Conservation (phyloP, 2,888 invertebrate species). For the Volucella inanis region DNA sequence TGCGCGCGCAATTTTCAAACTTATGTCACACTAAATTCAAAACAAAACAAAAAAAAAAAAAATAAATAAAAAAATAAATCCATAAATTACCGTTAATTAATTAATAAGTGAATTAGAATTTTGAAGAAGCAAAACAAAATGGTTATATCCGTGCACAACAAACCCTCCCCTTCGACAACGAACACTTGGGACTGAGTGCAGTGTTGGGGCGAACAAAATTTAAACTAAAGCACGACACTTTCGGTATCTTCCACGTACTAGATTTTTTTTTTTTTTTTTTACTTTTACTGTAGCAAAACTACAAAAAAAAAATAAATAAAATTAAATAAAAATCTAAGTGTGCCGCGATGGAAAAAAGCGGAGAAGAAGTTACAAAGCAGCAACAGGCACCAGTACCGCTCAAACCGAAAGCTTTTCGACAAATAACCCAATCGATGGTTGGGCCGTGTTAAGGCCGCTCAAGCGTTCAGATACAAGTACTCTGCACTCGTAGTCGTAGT, state of each 20-base stretch:
- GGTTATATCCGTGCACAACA: slow-evolving; percentile 21
- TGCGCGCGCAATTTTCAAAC: slow-evolving; percentile 13
- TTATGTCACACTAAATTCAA: slow-evolving; percentile 18
- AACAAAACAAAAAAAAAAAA: slow-evolving; percentile 8
- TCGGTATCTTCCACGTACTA: slow-evolving; percentile 41
- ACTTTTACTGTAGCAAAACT: not conserved
- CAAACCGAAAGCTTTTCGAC: slow-evolving; percentile 81
- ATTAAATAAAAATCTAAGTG: slow-evolving; percentile 45
- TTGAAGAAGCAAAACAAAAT: slow-evolving; percentile 13
- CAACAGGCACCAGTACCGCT: slow-evolving; percentile 79
- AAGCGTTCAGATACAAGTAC: slow-evolving; percentile 33
- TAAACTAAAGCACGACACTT: slow-evolving; percentile 28
- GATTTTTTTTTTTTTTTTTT: not conserved
- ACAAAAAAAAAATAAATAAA: slow-evolving; percentile 18
- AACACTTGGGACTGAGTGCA: slow-evolving; percentile 33
- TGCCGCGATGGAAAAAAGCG: slow-evolving; percentile 67
- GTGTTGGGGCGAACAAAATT: slow-evolving; percentile 17
- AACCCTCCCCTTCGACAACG: slow-evolving; percentile 26
- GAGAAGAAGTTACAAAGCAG: slow-evolving; percentile 62
- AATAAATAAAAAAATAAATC: slow-evolving; percentile 2
- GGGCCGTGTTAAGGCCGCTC: slow-evolving; percentile 68
- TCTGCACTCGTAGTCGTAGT: slow-evolving; percentile 2
- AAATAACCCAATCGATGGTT: slow-evolving; percentile 79
- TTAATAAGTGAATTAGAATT: slow-evolving; percentile 12
- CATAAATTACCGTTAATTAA: slow-evolving; percentile 28